Percentiles rank a stretch among this genome's conserved stretches.
Conservation (phyloP, 35 echinoderm and acorn worm genomes). For the Holothuria glaberrima region DNA sequence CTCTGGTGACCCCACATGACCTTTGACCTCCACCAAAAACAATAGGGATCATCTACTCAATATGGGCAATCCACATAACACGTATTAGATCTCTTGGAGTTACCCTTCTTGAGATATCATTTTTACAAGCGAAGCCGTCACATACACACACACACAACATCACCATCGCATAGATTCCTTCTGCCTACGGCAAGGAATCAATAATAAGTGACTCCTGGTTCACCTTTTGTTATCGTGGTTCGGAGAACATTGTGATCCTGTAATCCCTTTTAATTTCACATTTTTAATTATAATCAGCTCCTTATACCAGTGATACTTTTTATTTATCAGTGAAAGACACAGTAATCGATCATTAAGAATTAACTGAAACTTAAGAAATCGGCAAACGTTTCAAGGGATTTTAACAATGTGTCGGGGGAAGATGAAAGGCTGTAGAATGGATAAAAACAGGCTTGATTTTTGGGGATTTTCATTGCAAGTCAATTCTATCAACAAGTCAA, state of each 20-base stretch:
- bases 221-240: background rate
- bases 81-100: too few relatives aligned
- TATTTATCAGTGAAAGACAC: background rate
- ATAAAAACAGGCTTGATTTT: background rate
- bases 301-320: background rate
- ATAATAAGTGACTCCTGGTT: too few relatives aligned
- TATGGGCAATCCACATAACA: too few relatives aligned
- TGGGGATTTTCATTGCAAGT: background rate
- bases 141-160: too few relatives aligned
- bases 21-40: too few relatives aligned
- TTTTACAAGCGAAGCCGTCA: too few relatives aligned
- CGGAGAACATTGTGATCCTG: background rate
- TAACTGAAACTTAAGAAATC: background rate
- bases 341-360: conserved; percentile 11
- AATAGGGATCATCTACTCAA: too few relatives aligned
- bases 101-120: too few relatives aligned
- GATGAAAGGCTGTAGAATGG: background rate
- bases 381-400: conserved; percentile 7
- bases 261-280: background rate
- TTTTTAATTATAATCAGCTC: background rate
- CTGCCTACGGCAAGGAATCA: too few relatives aligned
- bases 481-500: conserved; percentile 2
- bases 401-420: background rate
- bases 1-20: too few relatives aligned
- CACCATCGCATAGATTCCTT: too few relatives aligned